phyloP scores from a whole-genome alignment of 2,888 invertebrate species.

The Saturnia pavonia region DNA sequence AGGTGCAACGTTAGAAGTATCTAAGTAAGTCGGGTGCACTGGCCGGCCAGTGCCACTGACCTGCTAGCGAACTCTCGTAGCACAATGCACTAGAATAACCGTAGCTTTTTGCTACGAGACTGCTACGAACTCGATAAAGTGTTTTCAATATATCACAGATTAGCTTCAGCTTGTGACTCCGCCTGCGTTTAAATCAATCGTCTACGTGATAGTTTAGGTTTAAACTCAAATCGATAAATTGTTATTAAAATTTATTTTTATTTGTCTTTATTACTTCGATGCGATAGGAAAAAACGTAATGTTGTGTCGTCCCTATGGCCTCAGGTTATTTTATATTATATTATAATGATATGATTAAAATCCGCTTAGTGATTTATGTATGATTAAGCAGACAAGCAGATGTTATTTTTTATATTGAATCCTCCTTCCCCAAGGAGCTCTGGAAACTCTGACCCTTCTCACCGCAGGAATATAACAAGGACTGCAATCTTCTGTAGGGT shows the following conservation, averaged over 20 bases:
- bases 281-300: too few relatives aligned
- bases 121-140: slow-evolving; percentile 50
- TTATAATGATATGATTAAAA: not conserved
- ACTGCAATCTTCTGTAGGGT: too few relatives aligned
- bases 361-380: not conserved
- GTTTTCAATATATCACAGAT: too few relatives aligned
- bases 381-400: not conserved
- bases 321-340: too few relatives aligned
- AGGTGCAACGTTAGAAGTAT: slow-evolving; percentile 76
- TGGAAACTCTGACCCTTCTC: too few relatives aligned
- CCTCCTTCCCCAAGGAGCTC: too few relatives aligned
- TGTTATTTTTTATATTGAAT: not conserved
- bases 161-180: not conserved
- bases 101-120: slow-evolving; percentile 60
- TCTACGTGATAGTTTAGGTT: not conserved
- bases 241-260: too few relatives aligned
- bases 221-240: too few relatives aligned
- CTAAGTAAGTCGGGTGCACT: slow-evolving; percentile 78
- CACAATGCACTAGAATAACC: slow-evolving; percentile 43
- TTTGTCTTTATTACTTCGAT: too few relatives aligned
- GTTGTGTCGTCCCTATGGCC: too few relatives aligned
- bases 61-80: slow-evolving; percentile 52
- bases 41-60: slow-evolving; percentile 77
- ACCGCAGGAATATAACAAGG: too few relatives aligned
- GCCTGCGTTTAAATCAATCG: not conserved